Base-by-base conservation (phyloP, 2,113 vertebrate species). In the Ellobius talpinus region DNA sequence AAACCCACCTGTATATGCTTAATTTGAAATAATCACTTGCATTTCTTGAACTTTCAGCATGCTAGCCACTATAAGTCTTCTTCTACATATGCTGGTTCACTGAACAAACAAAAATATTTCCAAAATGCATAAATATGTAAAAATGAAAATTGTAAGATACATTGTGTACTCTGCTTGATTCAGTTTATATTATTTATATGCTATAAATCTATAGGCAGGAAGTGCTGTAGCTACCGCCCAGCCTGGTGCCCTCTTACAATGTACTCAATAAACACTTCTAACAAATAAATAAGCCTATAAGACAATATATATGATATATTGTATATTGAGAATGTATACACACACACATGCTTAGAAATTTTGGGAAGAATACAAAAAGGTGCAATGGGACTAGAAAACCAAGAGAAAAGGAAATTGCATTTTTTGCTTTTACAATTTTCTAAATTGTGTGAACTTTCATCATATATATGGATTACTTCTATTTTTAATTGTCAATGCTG, bases 1-100 rank as follows among this genome's bases (percentile, higher is more conserved):
- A 89, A 47, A 33, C 61, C 61, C 52, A 82, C 50, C 78, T 42
- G 11, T 36, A 42, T 12, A 23, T 61, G 47, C 42, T 85, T 42
- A 77, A 52, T 91, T n/a, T 81, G 82, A 93, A 87, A 76, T 42
- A 89, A 78, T 26, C 42, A 74, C 31, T 89, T 31, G 47, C 0
- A 91, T 76, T 29, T 95, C 78, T 91, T 91, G 31, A 89, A 26
- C 84, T 78, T 96, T 89, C 73, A 76, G 72, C 66, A 82, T 89
- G 29, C 7, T 6, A 86, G 70, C 29, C 61, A 73, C 21, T 77
- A 36, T 74, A 73, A 87, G 72, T 36, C 72, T 85, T n/a, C n/a
- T n/a, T 96, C 93, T 61, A 72, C 12, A 47, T 50, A 82, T n/a
- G 42, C 68, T 72, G 81, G 95, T 66, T 66, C 55, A 65, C 52